Base-by-base conservation (phyloP, 2,113 vertebrate species). In the Cercocebus atys region DNA sequence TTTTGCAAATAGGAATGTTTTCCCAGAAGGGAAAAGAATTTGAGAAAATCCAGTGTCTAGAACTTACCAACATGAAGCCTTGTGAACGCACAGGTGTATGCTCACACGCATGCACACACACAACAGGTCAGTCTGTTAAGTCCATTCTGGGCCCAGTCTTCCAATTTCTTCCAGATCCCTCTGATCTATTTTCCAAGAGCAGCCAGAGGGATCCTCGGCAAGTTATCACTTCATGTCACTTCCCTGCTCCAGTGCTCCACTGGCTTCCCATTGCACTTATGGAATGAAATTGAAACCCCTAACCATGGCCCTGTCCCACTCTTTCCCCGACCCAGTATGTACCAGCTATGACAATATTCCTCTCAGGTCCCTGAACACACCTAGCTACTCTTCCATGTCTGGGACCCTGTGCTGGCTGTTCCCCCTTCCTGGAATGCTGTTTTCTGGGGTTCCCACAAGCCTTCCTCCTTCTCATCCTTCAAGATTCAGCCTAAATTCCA, bases 51-150 rank as follows among this genome's bases (percentile, higher is more conserved):
- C 35, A 40, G 16, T 55, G 45, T 83, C 43, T 50, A 84, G 57
- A 96, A 96, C 10, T 40, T 78, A 59, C 66, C 55, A 61, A 32
- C 2, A 80, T 8, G 52, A 78, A 83, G 52, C 40, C 45, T 38
- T 50, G 12, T 35, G 0, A 27, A 25, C 2, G 5, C 40, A n/a
- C 50, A 23, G 17, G 14, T 6, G 5, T 55, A n/a, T 0, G 0
- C 22, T 81, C 32, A 59, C 5, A 30, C 3, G 9, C 17, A 1
- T 35, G 8, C 20, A 45, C 2, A 30, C 8, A 18, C 16, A 11
- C 10, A 0, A 35, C 8, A 80, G 50, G 17, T 50, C 14, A 40
- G 45, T 55, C 8, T 22, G 35, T 70, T 81, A 87, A 52, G 38
- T 55, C 75, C 6, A 0, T 43, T 50, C 79, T 45, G 76, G 43